Conservation (phyloP, 2,113 vertebrate genomes). For the Urocolius indicus region DNA sequence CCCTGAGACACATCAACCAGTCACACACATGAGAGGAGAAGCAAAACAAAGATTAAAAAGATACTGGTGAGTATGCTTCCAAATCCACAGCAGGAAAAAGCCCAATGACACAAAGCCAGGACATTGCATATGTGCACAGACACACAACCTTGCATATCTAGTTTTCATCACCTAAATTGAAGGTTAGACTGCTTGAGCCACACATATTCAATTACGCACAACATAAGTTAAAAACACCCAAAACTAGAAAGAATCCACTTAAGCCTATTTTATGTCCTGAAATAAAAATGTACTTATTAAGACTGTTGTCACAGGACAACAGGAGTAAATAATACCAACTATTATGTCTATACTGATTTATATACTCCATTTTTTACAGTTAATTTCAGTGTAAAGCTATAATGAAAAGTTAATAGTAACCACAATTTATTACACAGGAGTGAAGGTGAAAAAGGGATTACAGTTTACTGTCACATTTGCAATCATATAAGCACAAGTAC, state of each 20-base stretch:
- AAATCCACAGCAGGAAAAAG: background rate
- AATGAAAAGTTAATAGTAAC: background rate
- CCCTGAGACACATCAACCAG: background rate
- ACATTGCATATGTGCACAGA: background rate
- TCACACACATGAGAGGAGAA: background rate
- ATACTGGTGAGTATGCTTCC: background rate
- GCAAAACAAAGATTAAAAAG: background rate
- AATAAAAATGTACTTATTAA: no score
- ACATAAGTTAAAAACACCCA: background rate
- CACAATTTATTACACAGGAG: background rate
- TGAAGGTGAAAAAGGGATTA: background rate
- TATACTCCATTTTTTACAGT: background rate
- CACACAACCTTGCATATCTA: background rate
- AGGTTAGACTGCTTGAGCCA: background rate
- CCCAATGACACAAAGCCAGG: background rate
- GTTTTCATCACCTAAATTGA: background rate
- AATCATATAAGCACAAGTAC: background rate
- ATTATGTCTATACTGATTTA: background rate
- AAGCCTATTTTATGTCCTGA: background rate
- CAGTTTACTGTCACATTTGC: background rate
- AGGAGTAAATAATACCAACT: background rate
- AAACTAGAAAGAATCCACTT: background rate
- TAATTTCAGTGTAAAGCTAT: background rate
- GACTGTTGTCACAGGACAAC: no score
- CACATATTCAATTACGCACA: background rate